Percentiles rank a stretch among this genome's conserved stretches.
These are phyloP conservation scores for Actias luna DNA, from an alignment of 2,888 invertebrate species.

Conservation along the genomic window DNA sequence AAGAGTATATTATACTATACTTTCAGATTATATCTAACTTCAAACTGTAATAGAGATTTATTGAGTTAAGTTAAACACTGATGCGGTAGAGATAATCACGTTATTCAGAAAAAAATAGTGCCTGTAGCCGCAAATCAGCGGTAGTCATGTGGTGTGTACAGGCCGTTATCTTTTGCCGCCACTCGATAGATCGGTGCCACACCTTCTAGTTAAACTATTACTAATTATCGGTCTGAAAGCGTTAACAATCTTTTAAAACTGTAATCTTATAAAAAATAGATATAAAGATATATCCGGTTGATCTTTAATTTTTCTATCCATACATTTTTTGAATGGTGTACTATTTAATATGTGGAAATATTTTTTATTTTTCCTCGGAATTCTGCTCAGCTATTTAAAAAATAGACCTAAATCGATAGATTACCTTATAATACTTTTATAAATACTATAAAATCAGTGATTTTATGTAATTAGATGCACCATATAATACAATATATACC, in stretches of 20 bases:
- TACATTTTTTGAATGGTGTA: neutral
- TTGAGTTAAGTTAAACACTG: conserved; percentile 17
- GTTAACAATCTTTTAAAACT: neutral
- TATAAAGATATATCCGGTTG: neutral
- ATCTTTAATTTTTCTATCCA: neutral
- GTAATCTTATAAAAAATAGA: neutral
- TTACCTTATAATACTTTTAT: neutral
- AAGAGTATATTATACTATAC: neutral
- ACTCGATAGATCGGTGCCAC: conserved; percentile 23
- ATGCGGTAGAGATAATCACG: conserved; percentile 37
- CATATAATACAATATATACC: too few relatives aligned
- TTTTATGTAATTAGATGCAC: neutral
- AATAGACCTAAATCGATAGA: neutral
- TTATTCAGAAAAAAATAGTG: conserved; percentile 23
- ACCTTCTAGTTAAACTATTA: conserved; percentile 26
- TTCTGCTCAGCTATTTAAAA: neutral
- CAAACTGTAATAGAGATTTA: conserved; percentile 13
- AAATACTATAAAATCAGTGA: neutral
- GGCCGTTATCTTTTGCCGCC: conserved; percentile 40
- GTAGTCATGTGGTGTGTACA: conserved; percentile 45
- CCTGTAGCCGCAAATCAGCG: conserved; percentile 40
- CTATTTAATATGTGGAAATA: neutral
- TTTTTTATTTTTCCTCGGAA: neutral
- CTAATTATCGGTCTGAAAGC: conserved; percentile 20
- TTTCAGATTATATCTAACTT: conserved; percentile 8